Evolutionary conservation across 1,140 invertebrate species (phyloP), one percentile per base, ranked within the genome.

Genomic region (Cephus cinctus): DNA sequence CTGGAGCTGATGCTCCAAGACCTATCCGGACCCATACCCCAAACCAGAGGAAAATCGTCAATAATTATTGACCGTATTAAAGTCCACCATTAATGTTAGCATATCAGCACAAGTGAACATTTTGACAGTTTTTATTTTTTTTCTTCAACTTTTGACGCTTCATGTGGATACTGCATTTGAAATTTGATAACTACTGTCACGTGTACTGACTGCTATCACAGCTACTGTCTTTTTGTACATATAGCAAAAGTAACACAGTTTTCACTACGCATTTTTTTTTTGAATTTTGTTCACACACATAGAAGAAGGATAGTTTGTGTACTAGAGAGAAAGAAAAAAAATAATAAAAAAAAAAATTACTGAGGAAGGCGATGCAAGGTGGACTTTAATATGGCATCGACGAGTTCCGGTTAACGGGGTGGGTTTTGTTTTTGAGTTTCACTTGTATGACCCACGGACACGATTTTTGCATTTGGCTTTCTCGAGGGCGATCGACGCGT

Each of bases 21-120:
- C 71, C 72, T 75, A 63, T 61, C 56, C 60, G 52, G 60, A 59
- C 59, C 52, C 64, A n/a, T n/a, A n/a, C 42, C 57, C 63, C 58
- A 70, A 62, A 69, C 58, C n/a, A n/a, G n/a, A n/a, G n/a, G 64
- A 71, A 70, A 71, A 71, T 70, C 59, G 63, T 71, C 56, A 71
- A 63, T 70, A 40, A 67, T n/a, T n/a, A n/a, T n/a, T n/a, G 46
- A 67, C 61, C 42, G 25, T 55, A 61, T 69, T 52, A 71, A 71
- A 73, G 69, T 63, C 71, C 65, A 69, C 68, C 69, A 34, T 40
- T 19, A 30, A 27, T 15, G 11, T 30, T 30, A 12, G 12, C 9
- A n/a, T n/a, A n/a, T n/a, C n/a, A n/a, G n/a, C n/a, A n/a, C n/a
- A n/a, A n/a, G n/a, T n/a, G n/a, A n/a, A n/a, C n/a, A n/a, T n/a